Evolutionary conservation across 2,113 vertebrate species (phyloP), one percentile per base, ranked within the genome.

Genomic region (Myocastor coypus): DNA sequence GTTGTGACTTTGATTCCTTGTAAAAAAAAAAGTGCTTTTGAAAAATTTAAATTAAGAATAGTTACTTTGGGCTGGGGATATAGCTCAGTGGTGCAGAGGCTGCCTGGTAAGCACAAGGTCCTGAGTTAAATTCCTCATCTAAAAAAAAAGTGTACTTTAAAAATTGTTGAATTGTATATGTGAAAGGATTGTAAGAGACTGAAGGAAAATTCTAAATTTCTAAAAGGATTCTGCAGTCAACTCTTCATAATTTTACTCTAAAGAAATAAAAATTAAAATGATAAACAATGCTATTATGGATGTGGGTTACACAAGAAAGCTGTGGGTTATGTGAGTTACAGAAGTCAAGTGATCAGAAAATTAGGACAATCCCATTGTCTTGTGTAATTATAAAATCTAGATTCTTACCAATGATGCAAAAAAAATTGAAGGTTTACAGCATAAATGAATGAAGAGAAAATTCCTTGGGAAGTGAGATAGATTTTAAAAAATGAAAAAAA

Each of bases 361-460:
- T 14, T 34, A 88, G 61, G 84, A 94, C 26, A 63, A 82, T 63
- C 55, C 37, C 19, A 80, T 4, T 32, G 50, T 83, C 26, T 88
- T n/a, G 30, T 73, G 64, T 83, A 82, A 87, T 87, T 87, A 64
- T 82, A 68, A 93, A 93, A 55, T 87, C 46, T 52, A 68, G 46
- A 32, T 68, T 93, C 83, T 57, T 80, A 86, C 17, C 20, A 28
- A 69, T 40, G 46, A 86, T 28, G 86, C n/a, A 92, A 85, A 92
- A 92, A 93, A 30, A 7, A 12, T 20, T 68, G 85, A 85, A 81
- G 32, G 14, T 93, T 85, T 80, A 87, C 9, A 81, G 16, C 28
- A 37, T 68, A 57, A 87, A n/a, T 64, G 32, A 81, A 81, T 55
- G 30, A 68, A 57, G 73, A 68, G 40, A 86, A 92, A 80, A 59